phyloP scores from a whole-genome alignment of 2,113 vertebrate genomes.

The Phaethon lepturus region DNA sequence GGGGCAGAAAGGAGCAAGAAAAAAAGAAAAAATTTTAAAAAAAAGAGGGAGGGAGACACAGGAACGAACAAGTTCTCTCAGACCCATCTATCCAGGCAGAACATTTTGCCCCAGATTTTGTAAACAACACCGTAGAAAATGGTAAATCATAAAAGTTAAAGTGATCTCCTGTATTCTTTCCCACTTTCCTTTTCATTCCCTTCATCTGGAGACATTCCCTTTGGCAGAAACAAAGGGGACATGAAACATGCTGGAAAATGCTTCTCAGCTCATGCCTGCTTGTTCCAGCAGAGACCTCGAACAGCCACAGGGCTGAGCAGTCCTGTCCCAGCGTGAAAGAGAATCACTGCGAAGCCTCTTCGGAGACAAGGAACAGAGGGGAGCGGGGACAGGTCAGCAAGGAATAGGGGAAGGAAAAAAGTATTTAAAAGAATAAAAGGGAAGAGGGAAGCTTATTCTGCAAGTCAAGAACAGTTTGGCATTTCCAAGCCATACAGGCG shows the following conservation, averaged over 20 bases:
- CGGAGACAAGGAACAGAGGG: neutral
- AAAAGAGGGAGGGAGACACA: neutral
- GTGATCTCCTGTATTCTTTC: neutral
- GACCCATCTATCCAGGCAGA: neutral
- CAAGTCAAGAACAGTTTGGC: constrained; percentile 48
- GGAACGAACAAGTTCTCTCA: neutral
- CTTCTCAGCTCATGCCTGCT: neutral
- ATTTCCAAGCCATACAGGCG: constrained; percentile 44
- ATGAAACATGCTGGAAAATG: neutral
- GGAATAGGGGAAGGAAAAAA: neutral
- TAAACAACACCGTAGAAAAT: neutral
- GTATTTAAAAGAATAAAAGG: neutral
- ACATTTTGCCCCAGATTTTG: neutral
- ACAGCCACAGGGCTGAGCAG: neutral
- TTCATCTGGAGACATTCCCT: neutral
- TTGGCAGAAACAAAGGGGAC: neutral
- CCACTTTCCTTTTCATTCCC: neutral
- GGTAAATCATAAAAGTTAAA: neutral
- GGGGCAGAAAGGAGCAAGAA: neutral
- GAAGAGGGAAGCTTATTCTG: neutral
- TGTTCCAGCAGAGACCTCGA: neutral
- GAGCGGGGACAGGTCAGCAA: neutral
- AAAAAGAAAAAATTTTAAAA: neutral
- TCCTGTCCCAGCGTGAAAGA: neutral
- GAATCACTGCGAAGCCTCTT: neutral